A percentile compares a stretch with the other conserved stretches of the same genome.
These are phyloP conservation scores for Drosophila subquinaria DNA, from an alignment of 2,888 invertebrate species.

Conservation along the genomic window DNA sequence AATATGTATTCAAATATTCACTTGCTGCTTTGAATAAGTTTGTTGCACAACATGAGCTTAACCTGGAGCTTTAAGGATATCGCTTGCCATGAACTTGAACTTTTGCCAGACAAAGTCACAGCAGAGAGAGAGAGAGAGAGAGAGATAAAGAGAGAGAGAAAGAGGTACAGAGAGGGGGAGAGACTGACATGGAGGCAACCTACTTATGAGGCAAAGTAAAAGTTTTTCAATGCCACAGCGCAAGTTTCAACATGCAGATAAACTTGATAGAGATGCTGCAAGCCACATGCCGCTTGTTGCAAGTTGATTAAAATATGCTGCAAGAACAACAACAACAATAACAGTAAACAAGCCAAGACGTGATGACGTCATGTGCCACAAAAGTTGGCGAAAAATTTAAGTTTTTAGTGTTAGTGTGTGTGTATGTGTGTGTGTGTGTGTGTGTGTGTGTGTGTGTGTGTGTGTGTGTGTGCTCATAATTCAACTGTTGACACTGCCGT, in stretches of 20 bases:
- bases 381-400: slow-evolving; percentile 39
- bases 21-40: background rate
- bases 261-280: slow-evolving; percentile 37
- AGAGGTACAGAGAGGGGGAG: background rate
- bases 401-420: slow-evolving; percentile 16
- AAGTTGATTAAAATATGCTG: slow-evolving; percentile 35
- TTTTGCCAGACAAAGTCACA: slow-evolving; percentile 31
- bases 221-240: slow-evolving; percentile 71
- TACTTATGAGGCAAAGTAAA: slow-evolving; percentile 70
- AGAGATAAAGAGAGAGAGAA: background rate
- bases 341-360: background rate
- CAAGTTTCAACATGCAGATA: slow-evolving; percentile 51
- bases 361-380: slow-evolving; percentile 56
- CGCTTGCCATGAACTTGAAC: slow-evolving; percentile 63
- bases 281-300: slow-evolving; percentile 16
- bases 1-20: slow-evolving; percentile 1
- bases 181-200: slow-evolving; percentile 49
- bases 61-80: slow-evolving; percentile 27
- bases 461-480: slow-evolving; percentile 46
- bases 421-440: slow-evolving; percentile 18
- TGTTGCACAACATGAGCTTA: no score
- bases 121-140: slow-evolving; percentile 4
- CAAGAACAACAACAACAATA: slow-evolving; percentile 19
- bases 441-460: slow-evolving; percentile 28
- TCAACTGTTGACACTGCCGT: slow-evolving; percentile 61